A percentile compares a stretch with the other conserved stretches of the same genome.
Conservation (phyloP, 2,113 vertebrate species). For the Rhabdornis inornatus region DNA sequence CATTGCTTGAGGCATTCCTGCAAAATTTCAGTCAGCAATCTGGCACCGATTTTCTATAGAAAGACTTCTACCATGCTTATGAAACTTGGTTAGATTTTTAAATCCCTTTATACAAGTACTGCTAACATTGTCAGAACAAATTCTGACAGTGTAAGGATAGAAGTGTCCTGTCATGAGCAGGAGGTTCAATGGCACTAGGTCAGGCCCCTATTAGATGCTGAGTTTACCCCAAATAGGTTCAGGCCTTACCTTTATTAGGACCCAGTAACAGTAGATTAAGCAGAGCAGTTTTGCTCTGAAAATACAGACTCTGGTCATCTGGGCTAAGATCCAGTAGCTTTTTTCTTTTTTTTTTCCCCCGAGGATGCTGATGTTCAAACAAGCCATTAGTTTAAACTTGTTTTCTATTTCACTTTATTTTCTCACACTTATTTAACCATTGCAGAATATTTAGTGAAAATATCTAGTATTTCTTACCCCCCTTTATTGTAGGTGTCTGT, state of each 20-base stretch:
- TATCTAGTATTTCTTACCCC: neutral
- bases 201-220: neutral
- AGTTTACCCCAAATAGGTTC: neutral
- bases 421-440: neutral
- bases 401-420: neutral
- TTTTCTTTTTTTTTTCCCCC: neutral
- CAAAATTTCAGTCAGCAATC: neutral
- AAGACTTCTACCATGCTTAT: neutral
- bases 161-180: neutral
- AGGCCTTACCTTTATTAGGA: neutral
- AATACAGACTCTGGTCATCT: neutral
- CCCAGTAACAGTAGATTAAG: neutral
- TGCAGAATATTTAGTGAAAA: neutral
- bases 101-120: neutral
- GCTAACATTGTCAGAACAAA: neutral
- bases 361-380: neutral
- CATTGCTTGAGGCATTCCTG: neutral
- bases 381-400: neutral
- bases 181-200: neutral
- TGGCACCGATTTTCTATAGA: neutral
- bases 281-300: neutral
- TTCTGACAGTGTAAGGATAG: neutral
- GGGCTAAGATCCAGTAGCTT: rapidly evolving
- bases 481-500: neutral
- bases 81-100: neutral